These are phyloP conservation scores for Oryzias woworae DNA, from an alignment of 2,113 vertebrate species.

Conservation along the genomic window DNA sequence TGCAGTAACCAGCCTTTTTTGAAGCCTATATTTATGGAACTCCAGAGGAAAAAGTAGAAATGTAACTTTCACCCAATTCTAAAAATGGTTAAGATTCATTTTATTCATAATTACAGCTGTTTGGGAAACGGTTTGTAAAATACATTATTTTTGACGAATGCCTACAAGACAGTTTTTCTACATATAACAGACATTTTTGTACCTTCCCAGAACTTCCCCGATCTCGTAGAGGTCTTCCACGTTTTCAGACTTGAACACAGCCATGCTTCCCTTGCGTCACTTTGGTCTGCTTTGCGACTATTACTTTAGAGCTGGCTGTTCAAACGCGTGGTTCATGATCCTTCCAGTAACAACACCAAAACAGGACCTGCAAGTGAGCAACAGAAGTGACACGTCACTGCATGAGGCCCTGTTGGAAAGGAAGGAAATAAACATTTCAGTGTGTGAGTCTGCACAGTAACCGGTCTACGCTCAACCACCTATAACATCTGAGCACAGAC, in stretches of 20 bases:
- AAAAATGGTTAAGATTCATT: too few relatives aligned
- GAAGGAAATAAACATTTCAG: too few relatives aligned
- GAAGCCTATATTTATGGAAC: too few relatives aligned
- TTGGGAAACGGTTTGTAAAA: too few relatives aligned
- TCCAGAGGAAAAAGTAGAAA: too few relatives aligned
- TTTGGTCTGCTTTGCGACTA: neutral
- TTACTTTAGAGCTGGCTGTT: neutral
- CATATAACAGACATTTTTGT: neutral
- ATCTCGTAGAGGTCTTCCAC: slow-evolving; percentile 86
- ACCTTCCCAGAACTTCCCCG: slow-evolving; percentile 83
- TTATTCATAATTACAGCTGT: too few relatives aligned
- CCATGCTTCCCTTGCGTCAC: slow-evolving; percentile 51
- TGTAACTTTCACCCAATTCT: too few relatives aligned
- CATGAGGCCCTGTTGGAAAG: neutral
- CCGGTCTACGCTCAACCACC: too few relatives aligned
- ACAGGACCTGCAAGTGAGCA: slow-evolving; percentile 2
- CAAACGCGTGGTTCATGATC: slow-evolving; percentile 20
- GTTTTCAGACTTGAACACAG: slow-evolving; percentile 66
- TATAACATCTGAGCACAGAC: too few relatives aligned
- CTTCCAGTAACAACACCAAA: neutral
- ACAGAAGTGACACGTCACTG: neutral
- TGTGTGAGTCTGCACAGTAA: too few relatives aligned
- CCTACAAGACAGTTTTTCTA: neutral
- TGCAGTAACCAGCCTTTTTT: too few relatives aligned
- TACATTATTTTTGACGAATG: too few relatives aligned